Evolutionary conservation across 2,888 invertebrate genomes (phyloP), one percentile per base, ranked within the genome.

Genomic region (Plemyria rubiginata): DNA sequence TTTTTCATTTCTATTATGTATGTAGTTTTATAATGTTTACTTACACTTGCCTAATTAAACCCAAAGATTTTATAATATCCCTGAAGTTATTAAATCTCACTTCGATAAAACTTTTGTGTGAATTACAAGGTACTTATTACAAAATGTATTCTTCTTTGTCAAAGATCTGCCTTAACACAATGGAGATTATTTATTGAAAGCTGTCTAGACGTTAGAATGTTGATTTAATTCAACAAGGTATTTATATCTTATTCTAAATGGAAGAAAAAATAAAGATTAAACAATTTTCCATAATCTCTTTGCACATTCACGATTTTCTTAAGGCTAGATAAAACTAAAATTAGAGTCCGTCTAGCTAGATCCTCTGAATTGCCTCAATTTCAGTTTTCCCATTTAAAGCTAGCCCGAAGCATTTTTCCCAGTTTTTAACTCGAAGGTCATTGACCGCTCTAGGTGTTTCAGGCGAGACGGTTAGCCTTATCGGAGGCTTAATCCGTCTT

Each of bases 401-500:
- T 46, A 51, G 51, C 55, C 46, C 45, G 22, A 46, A 49, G 60
- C 60, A 28, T 36, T 62, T 55, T 54, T 50, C 41, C 45, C 15
- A 60, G 54, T 55, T 46, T 55, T 46, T 7, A 59, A 29, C 32
- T 15, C 6, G 36, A 36, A 15, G 61, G 45, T 61, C 56, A 43
- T 13, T 51, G 52, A 56, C 56, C 61, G 32, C 52, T 36, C 46
- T 8, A 56, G 61, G 56, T 62, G 61, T 56, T 51, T 61, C 55
- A 55, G 62, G 50, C 58, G 62, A 62, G 56, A 57, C 62, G 50
- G 54, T 36, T 41, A 22, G 62, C 62, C 60, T 65, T 66, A 68
- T 70, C 65, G 51, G 49, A 61, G 50, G 57, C 59, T 65, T 65
- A 62, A 65, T 69, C 67, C 66, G 62, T 65, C 69, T 67, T 53